Base-by-base conservation (phyloP, 2,888 invertebrate genomes). In the Mantis religiosa region DNA sequence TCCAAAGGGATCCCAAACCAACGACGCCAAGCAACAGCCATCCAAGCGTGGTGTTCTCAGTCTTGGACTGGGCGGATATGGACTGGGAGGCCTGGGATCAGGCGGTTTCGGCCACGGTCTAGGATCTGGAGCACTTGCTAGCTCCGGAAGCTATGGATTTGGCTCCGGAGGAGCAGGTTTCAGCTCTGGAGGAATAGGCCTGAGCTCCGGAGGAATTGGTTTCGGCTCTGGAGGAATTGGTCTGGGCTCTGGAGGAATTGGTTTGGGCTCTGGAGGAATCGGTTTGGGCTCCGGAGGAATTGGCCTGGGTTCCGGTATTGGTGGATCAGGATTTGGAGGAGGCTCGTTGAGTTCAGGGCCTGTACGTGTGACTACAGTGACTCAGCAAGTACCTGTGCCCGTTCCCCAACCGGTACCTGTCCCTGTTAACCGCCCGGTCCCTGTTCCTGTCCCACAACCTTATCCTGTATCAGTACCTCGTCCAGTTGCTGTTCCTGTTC, bases 391-490 rank as follows among this genome's bases (percentile, higher is more conserved):
- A 15, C 87, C 87, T n/a, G 87, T 87, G 20, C 87, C 87, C 28
- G 87, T 87, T 3, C 87, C 54, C 20, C 87, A 87, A 1, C 87
- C 87, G 4, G 82, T 82, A 25, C 54, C 87, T 6, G 87, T 87
- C 27, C 71, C 87, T n/a, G 87, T 87, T 3, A 87, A 82, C n/a
- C 34, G 87, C 41, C 87, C 82, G 4, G 41, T 41, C 27, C 87
- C 87, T 34, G 87, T 87, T 3, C 30, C 87, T 4, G 87, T 87
- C 6, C 87, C 87, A 3, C 14, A 81, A 1, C 87, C 87, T 6
- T 87, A 87, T n/a, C 87, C 87, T 9, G 87, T 87, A 9, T n/a
- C 87, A 14, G 87, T 87, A 7, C 87, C 87, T 82, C 81, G 87
- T 14, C 87, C 87, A 30, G 81, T 34, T 15, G 27, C 87, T 20